Percentiles rank a stretch among this genome's conserved stretches.
These are phyloP conservation scores for Montipora foliosa DNA, from an alignment of 64 coral and sea anemone species.

Conservation along the genomic window DNA sequence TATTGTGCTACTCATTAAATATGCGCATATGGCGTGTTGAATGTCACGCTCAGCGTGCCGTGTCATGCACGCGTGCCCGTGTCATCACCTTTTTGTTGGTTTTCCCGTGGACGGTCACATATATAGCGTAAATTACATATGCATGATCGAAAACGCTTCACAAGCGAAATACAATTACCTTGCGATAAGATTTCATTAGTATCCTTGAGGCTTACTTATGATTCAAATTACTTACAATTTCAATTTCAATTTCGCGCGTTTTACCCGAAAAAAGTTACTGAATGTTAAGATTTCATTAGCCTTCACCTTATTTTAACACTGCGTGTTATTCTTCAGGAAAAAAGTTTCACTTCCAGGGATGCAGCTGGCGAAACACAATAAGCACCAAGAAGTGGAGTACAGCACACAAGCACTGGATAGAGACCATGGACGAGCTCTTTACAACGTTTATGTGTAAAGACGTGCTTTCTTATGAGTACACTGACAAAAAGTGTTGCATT, in stretches of 20 bases:
- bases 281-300: background rate
- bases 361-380: background rate
- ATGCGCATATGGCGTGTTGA: too few relatives aligned
- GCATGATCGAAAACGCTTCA: too few relatives aligned
- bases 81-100: too few relatives aligned
- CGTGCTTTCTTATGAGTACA: conserved; percentile 10
- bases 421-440: conserved; percentile 8
- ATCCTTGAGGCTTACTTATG: too few relatives aligned
- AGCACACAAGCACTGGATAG: conserved; percentile 28
- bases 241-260: background rate
- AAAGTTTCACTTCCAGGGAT: conserved; percentile 18
- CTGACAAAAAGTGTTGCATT: background rate
- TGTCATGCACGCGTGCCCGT: too few relatives aligned
- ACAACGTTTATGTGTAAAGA: conserved; percentile 9
- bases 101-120: too few relatives aligned
- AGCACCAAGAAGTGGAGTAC: conserved; percentile 19
- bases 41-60: too few relatives aligned
- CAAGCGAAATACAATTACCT: too few relatives aligned
- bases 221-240: too few relatives aligned
- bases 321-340: background rate
- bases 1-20: too few relatives aligned
- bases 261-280: background rate
- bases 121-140: too few relatives aligned
- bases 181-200: too few relatives aligned
- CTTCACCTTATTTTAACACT: background rate